phyloP scores from a whole-genome alignment of 92 coral and sea anemone species.

The Isaurus tuberculatus region DNA sequence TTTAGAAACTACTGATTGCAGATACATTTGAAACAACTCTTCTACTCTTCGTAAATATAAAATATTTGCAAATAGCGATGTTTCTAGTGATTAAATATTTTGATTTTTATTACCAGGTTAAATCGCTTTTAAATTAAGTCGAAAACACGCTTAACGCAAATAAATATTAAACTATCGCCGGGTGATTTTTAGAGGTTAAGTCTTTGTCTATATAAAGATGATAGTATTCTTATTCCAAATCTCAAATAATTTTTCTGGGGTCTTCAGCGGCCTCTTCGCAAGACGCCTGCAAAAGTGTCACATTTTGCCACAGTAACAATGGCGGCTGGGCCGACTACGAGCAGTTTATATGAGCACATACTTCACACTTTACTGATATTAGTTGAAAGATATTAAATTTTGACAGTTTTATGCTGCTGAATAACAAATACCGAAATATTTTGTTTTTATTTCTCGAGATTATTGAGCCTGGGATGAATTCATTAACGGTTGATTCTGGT shows the following conservation, averaged over 20 bases:
- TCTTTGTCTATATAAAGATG: slow-evolving; percentile 8
- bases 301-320: slow-evolving; percentile 15
- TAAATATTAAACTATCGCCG: slow-evolving; percentile 23
- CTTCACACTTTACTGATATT: slow-evolving; percentile 14
- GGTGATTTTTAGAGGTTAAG: slow-evolving; percentile 12
- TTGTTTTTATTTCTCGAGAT: neutral
- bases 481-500: slow-evolving; percentile 2
- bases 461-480: neutral
- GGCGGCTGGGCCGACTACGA: slow-evolving; percentile 23
- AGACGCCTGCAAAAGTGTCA: slow-evolving; percentile 32
- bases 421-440: too few species aligned
- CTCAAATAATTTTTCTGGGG: slow-evolving; percentile 21
- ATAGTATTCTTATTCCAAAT: slow-evolving; percentile 10
- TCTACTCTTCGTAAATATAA: slow-evolving; percentile 4
- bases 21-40: neutral
- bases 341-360: slow-evolving; percentile 1
- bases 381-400: neutral
- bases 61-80: slow-evolving; percentile 5
- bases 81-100: neutral
- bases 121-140: neutral
- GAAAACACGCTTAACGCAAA: slow-evolving; percentile 20
- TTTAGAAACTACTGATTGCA: slow-evolving; percentile 15
- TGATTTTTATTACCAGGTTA: slow-evolving; percentile 15
- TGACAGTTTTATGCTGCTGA: slow-evolving; percentile 13
- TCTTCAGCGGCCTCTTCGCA: slow-evolving; percentile 14